phyloP scores from a whole-genome alignment of 64 coral and sea anemone genomes.

The Actinia tenebrosa region DNA sequence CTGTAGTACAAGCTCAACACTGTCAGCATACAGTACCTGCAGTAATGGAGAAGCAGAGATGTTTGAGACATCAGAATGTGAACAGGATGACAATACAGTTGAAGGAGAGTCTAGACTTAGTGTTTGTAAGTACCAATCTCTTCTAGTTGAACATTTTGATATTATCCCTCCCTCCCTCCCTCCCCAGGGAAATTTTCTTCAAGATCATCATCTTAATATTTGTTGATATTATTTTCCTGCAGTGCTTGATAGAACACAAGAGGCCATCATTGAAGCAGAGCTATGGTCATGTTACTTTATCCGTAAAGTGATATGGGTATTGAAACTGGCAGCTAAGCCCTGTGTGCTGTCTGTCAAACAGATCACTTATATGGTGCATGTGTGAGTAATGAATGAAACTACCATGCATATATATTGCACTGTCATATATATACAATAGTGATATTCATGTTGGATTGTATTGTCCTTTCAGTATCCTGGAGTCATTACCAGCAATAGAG shows the following conservation, averaged over 20 bases:
- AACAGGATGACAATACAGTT: constrained; percentile 15
- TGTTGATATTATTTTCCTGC: background rate
- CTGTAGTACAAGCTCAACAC: constrained; percentile 37
- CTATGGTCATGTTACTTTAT: constrained; percentile 89
- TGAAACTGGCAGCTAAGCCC: constrained; percentile 71
- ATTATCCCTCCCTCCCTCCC: too few species aligned
- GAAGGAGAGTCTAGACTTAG: constrained; percentile 63
- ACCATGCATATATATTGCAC: background rate
- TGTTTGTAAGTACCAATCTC: constrained; percentile 35
- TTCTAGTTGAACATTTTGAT: too few species aligned
- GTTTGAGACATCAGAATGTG: constrained; percentile 23
- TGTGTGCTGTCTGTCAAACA: constrained; percentile 59
- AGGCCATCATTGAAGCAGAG: constrained; percentile 72
- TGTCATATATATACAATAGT: background rate
- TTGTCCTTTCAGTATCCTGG: constrained; percentile 38
- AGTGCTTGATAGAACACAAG: constrained; percentile 46
- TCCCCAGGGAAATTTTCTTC: background rate
- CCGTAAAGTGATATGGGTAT: constrained; percentile 47
- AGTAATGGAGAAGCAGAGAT: constrained; percentile 60
- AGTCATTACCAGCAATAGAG: constrained; percentile 63
- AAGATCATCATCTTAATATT: background rate
- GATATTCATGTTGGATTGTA: background rate
- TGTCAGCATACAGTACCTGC: constrained; percentile 50
- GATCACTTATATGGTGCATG: constrained; percentile 44
- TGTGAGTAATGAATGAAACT: constrained; percentile 28